A percentile compares a stretch with the other conserved stretches of the same genome.
Evolutionary conservation across 2,888 invertebrate genomes (phyloP).

Genomic region (Galerucella calmariensis): DNA sequence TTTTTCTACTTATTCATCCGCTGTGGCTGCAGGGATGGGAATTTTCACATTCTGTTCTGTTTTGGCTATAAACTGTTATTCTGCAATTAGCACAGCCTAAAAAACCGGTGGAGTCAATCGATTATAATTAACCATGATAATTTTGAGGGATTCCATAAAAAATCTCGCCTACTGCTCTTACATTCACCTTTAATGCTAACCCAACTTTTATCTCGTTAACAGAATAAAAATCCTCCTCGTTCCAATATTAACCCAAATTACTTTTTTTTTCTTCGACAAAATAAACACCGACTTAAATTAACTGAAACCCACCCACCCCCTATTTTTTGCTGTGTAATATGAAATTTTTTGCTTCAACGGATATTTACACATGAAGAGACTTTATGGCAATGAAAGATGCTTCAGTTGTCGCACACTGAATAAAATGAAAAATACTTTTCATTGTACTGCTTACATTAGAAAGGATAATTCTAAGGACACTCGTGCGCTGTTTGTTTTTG

Average conservation of each 20-base stretch:
- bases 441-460: not conserved
- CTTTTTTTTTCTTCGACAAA: not conserved
- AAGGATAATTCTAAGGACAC: not conserved
- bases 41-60: too few relatives aligned
- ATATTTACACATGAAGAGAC: conserved; percentile 21
- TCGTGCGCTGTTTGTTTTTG: not conserved
- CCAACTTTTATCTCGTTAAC: too few relatives aligned
- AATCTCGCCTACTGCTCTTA: too few relatives aligned
- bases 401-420: conserved; percentile 1
- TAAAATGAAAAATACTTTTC: not conserved
- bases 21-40: too few relatives aligned
- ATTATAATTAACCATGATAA: too few relatives aligned
- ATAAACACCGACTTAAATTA: not conserved
- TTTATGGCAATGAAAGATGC: conserved; percentile 14
- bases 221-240: not conserved
- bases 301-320: not conserved
- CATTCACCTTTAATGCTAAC: too few relatives aligned
- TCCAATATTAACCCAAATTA: not conserved
- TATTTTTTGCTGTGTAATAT: not conserved
- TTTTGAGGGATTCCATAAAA: too few relatives aligned
- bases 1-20: too few relatives aligned
- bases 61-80: too few relatives aligned
- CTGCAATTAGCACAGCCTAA: too few relatives aligned
- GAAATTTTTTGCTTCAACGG: conserved; percentile 7
- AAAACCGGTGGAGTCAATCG: too few relatives aligned